These are phyloP conservation scores for Auanema freiburgensis DNA, from an alignment of 2,888 invertebrate species.

Conservation along the genomic window DNA sequence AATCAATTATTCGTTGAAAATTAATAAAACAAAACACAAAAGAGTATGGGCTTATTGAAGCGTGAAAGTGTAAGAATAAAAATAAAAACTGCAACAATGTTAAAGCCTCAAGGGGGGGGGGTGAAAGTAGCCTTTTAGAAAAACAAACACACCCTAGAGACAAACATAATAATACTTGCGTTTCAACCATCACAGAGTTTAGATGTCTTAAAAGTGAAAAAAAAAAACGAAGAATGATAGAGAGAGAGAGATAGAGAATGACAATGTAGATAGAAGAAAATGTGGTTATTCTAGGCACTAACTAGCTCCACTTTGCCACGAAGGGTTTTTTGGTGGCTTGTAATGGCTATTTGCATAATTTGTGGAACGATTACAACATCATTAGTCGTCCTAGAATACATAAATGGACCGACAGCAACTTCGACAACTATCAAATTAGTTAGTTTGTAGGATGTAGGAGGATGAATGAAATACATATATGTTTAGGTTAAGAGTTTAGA, in stretches of 20 bases:
- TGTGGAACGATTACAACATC: constrained; percentile 49
- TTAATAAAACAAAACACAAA: too few species aligned
- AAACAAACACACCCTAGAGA: constrained; percentile 2
- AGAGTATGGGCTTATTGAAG: too few species aligned
- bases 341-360: constrained; percentile 50
- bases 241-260: too few species aligned
- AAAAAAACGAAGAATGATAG: too few species aligned
- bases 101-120: not conserved
- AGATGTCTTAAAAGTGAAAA: too few species aligned
- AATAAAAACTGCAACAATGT: too few species aligned
- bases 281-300: constrained; percentile 36
- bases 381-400: constrained; percentile 53
- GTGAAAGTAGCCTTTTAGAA: not conserved
- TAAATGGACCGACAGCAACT: constrained; percentile 58
- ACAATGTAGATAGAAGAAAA: too few species aligned
- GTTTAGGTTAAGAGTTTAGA: constrained; percentile 50
- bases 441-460: not conserved
- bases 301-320: constrained; percentile 31
- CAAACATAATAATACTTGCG: not conserved
- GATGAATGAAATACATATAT: constrained; percentile 2
- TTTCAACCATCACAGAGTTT: too few species aligned
- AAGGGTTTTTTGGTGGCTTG: constrained; percentile 59
- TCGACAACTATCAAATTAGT: constrained; percentile 58
- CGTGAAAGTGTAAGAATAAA: too few species aligned
- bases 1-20: too few species aligned